Conservation (phyloP, 2,113 vertebrate genomes). For the Petromus typicus region DNA sequence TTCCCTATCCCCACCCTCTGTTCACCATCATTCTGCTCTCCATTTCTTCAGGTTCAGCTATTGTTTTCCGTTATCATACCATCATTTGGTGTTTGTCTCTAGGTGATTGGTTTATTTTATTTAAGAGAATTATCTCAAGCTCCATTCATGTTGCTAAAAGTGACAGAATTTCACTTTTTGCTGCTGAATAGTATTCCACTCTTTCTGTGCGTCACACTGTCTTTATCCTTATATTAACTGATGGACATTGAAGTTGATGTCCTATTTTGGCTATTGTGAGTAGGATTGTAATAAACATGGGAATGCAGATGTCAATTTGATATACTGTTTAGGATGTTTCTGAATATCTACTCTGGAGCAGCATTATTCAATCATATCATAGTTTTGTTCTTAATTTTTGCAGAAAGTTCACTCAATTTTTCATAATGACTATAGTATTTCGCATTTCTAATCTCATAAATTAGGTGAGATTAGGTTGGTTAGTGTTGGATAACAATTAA, state of each 20-base stretch:
- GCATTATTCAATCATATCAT: not conserved
- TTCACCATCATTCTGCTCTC: not conserved
- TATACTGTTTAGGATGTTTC: not conserved
- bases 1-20: too few species aligned
- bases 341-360: not conserved
- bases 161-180: not conserved
- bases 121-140: not conserved
- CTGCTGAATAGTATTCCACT: not conserved
- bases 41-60: not conserved
- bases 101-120: not conserved
- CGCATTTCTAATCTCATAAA: not conserved
- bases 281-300: not conserved
- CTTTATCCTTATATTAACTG: too few species aligned
- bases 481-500: not conserved
- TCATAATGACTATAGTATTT: not conserved
- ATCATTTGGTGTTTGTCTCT: not conserved
- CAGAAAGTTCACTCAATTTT: not conserved
- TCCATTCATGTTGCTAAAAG: not conserved
- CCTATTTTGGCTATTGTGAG: not conserved
- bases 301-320: not conserved
- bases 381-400: not conserved
- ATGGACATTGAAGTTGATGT: not conserved
- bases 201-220: not conserved
- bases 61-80: too few species aligned
- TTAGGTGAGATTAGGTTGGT: too few species aligned